phyloP scores from a whole-genome alignment of 1,140 invertebrate genomes.

The Pygmarrhopalites habei region DNA sequence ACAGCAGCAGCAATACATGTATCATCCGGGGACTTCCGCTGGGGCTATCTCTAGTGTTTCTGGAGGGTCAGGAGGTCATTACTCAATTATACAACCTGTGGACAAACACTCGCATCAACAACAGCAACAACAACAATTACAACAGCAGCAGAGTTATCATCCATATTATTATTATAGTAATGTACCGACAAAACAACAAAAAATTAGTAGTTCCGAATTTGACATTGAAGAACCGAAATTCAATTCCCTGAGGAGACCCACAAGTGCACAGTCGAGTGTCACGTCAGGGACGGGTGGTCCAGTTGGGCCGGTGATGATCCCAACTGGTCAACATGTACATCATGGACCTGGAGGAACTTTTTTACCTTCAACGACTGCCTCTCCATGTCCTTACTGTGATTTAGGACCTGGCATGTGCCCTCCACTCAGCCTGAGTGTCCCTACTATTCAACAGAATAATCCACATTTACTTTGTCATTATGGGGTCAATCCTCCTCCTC shows the following conservation, averaged over 20 bases:
- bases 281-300: not conserved
- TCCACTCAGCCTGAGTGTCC: constrained; percentile 23
- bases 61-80: no score
- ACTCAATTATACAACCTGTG: no score
- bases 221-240: constrained; percentile 37
- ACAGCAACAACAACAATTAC: not conserved
- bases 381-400: constrained; percentile 27
- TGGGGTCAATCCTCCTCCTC: constrained; percentile 12
- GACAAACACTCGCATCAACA: no score
- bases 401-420: constrained; percentile 6
- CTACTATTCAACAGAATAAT: constrained; percentile 13
- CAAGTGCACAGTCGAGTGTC: not conserved
- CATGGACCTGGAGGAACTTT: not conserved
- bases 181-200: constrained; percentile 12
- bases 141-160: not conserved
- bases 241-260: constrained; percentile 33
- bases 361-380: not conserved
- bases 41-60: constrained; percentile 3
- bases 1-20: constrained; percentile 9
- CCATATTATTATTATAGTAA: constrained; percentile 13
- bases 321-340: no score
- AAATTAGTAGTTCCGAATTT: constrained; percentile 36
- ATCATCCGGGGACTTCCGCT: constrained; percentile 3
- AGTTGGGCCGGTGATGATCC: no score
- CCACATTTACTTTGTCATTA: constrained; percentile 15